Conservation (phyloP, 2,113 vertebrate genomes). For the Pandion haliaetus region DNA sequence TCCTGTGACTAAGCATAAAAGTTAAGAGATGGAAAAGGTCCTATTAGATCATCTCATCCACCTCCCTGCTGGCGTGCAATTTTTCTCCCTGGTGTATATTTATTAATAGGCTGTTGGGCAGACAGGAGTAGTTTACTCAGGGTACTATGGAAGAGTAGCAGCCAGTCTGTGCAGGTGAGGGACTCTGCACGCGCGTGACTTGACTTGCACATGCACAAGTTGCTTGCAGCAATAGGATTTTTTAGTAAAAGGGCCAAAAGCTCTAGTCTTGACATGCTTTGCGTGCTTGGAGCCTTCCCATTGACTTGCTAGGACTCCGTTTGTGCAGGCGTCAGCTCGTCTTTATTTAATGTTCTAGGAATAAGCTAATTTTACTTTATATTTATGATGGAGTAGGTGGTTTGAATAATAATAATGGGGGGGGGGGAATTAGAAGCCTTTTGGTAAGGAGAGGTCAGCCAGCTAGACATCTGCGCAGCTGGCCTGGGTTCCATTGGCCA, state of each 20-base stretch:
- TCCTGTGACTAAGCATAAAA: conserved; percentile 58
- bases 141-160: not conserved
- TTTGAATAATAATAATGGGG: not conserved
- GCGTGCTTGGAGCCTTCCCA: not conserved
- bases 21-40: conserved; percentile 47
- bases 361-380: conserved; percentile 5
- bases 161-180: not conserved
- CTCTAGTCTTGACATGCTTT: not conserved
- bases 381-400: not conserved
- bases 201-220: not conserved
- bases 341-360: not conserved
- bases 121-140: not conserved
- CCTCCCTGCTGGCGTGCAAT: not conserved
- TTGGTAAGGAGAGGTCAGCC: conserved; percentile 33
- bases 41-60: conserved; percentile 24
- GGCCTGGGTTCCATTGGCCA: not conserved
- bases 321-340: not conserved
- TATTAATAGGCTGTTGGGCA: not conserved
- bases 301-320: not conserved
- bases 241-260: not conserved
- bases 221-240: not conserved
- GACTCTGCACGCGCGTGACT: accelerated
- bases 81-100: not conserved
- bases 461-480: conserved; percentile 29
- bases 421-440: not conserved